A percentile compares a stretch with the other conserved stretches of the same genome.
Conservation (phyloP, 64 coral and sea anemone species). For the Montipora sp. region DNA sequence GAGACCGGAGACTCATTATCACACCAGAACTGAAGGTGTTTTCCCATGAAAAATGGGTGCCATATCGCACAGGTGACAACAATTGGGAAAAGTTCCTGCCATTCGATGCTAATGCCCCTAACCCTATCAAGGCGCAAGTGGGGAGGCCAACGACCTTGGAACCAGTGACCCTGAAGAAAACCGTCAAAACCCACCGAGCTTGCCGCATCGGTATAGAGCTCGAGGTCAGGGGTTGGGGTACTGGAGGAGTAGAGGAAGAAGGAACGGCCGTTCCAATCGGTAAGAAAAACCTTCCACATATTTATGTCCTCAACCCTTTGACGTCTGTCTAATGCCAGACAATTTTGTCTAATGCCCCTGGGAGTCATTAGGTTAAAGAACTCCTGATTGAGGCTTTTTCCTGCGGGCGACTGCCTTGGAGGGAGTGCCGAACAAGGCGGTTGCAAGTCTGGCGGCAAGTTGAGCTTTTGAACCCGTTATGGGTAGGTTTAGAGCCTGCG, state of each 20-base stretch:
- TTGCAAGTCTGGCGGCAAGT: no score
- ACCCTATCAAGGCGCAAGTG: neutral
- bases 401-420: no score
- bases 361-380: neutral
- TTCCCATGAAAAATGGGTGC: neutral
- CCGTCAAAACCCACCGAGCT: neutral
- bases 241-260: neutral
- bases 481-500: no score
- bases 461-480: no score
- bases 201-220: neutral
- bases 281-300: neutral
- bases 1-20: no score
- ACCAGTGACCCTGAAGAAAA: neutral
- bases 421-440: no score
- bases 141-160: conserved; percentile 4
- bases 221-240: neutral
- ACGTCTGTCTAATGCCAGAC: no score
- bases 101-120: neutral
- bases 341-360: no score
- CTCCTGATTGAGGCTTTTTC: neutral
- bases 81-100: conserved; percentile 28
- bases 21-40: neutral
- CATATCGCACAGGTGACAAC: neutral
- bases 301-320: neutral
- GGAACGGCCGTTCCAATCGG: neutral